phyloP scores from a whole-genome alignment of 2,113 vertebrate species.

The Planiliza haematocheilus region DNA sequence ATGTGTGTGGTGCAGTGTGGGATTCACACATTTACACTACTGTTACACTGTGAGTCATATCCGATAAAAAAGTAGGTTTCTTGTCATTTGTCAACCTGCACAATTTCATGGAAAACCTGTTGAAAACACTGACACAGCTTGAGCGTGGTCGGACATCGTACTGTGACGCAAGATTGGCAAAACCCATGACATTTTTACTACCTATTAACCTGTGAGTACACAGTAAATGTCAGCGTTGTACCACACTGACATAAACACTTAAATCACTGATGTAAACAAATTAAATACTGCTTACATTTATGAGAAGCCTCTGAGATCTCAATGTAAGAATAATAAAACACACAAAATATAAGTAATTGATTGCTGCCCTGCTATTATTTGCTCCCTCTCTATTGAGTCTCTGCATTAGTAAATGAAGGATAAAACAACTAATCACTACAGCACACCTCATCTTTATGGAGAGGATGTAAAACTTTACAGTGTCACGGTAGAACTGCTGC shows the following conservation, averaged over 20 bases:
- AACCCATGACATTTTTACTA: constrained; percentile 14
- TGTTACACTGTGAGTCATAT: neutral
- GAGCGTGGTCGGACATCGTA: neutral
- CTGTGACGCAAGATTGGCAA: constrained; percentile 44
- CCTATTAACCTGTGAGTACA: constrained; percentile 25
- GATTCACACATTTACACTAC: too few relatives aligned
- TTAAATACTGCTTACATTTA: constrained; percentile 1
- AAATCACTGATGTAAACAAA: constrained; percentile 4
- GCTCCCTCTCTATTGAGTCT: neutral
- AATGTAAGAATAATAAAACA: neutral
- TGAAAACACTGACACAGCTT: neutral
- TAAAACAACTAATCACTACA: constrained; percentile 2
- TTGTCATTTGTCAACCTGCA: neutral
- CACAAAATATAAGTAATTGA: too few relatives aligned
- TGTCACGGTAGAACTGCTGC: constrained; percentile 41
- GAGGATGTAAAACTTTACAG: constrained; percentile 49
- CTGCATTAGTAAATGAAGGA: constrained; percentile 22
- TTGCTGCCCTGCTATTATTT: neutral
- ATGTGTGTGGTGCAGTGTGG: too few relatives aligned
- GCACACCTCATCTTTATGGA: constrained; percentile 50
- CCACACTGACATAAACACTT: neutral
- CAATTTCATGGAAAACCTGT: constrained; percentile 3
- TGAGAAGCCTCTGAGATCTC: neutral
- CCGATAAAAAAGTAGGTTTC: neutral
- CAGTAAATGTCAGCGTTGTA: constrained; percentile 8